Evolutionary conservation across 2,797 vertebrate species (phyloP).

Genomic region (Onychomys torridus): DNA sequence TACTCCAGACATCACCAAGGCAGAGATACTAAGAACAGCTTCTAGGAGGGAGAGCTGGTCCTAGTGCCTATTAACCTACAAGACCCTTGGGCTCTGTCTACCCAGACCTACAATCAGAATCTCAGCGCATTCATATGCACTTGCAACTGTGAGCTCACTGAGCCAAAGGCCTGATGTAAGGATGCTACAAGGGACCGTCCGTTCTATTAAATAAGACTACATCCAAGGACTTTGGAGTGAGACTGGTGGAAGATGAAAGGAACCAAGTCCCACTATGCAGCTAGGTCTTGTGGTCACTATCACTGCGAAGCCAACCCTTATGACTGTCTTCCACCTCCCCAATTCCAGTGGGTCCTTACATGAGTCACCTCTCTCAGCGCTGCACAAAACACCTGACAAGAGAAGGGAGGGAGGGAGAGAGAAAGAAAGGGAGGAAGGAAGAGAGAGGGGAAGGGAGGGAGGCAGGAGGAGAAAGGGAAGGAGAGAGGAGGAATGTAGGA

Average conservation of each 20-base stretch:
- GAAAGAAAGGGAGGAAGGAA: no score
- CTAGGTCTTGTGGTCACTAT: neutral
- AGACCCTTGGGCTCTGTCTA: neutral
- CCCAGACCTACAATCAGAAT: neutral
- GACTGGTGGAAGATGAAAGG: neutral
- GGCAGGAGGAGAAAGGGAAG: no score
- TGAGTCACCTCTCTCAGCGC: neutral
- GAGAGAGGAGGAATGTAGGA: fast-evolving
- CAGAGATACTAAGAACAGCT: neutral
- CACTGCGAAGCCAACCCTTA: neutral
- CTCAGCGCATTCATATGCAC: neutral
- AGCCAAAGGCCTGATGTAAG: neutral
- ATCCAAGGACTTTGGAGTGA: neutral
- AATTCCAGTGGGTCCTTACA: no score
- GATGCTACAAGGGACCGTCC: neutral
- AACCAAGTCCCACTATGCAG: neutral
- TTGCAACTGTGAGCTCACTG: neutral
- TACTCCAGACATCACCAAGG: neutral
- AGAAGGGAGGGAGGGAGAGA: neutral
- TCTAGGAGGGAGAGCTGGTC: neutral
- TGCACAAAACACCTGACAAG: neutral
- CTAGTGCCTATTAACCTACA: neutral
- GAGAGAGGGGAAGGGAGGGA: no score
- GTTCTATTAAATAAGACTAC: neutral
- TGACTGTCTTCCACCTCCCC: neutral